A percentile compares a stretch with the other conserved stretches of the same genome.
Evolutionary conservation across 2,797 vertebrate species (phyloP).

Genomic region (Cynopterus sphinx): DNA sequence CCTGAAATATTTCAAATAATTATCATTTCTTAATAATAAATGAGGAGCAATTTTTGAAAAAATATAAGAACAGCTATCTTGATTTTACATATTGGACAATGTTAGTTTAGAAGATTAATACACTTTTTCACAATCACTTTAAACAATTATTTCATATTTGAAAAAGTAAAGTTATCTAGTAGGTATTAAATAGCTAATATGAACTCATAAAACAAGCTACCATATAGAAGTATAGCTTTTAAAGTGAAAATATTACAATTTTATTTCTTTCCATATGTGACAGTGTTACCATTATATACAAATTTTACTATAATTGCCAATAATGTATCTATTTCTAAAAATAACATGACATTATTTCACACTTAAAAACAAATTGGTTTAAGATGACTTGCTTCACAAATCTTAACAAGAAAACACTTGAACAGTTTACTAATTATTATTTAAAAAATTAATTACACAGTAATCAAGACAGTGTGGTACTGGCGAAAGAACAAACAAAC

Average conservation of each 20-base stretch:
- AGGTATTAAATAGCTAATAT: slow-evolving; percentile 64
- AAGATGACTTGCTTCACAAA: not conserved
- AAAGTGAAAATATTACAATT: slow-evolving; percentile 18
- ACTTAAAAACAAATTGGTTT: slow-evolving; percentile 16
- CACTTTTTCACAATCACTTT: slow-evolving; percentile 43
- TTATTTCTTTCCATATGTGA: slow-evolving; percentile 12
- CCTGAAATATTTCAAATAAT: not conserved
- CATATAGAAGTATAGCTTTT: slow-evolving; percentile 61
- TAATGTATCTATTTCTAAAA: not conserved
- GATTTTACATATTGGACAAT: slow-evolving; percentile 46
- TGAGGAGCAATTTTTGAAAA: not conserved
- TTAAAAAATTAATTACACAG: slow-evolving; percentile 47
- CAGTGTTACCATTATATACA: not conserved
- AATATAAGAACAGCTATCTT: slow-evolving; percentile 47
- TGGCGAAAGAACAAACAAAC: slow-evolving; percentile 41
- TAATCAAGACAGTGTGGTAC: slow-evolving; percentile 1
- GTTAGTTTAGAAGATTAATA: slow-evolving; percentile 66
- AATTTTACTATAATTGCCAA: slow-evolving; percentile 7
- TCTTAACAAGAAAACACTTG: slow-evolving; percentile 18
- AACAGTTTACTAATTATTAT: slow-evolving; percentile 39
- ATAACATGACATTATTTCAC: not conserved
- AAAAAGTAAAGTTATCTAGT: slow-evolving; percentile 71
- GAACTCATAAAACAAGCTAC: slow-evolving; percentile 72
- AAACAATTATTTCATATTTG: slow-evolving; percentile 64
- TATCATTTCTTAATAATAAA: slow-evolving; percentile 9